phyloP scores from a whole-genome alignment of 2,888 invertebrate genomes.

The Piscicola geometra region DNA sequence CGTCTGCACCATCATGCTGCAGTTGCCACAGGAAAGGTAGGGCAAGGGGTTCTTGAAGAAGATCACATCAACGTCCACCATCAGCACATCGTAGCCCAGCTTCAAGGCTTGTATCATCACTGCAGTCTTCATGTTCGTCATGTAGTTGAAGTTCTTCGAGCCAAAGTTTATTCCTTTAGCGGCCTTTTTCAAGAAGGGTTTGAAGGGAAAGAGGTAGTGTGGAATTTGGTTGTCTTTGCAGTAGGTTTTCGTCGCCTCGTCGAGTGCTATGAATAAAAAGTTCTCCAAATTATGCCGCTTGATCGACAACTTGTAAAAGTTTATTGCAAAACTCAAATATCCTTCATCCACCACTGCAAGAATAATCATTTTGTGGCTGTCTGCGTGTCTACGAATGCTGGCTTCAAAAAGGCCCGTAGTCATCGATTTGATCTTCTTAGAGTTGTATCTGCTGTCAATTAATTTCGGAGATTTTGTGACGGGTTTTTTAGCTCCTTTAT shows the following conservation, averaged over 20 bases:
- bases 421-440: slow-evolving; percentile 4
- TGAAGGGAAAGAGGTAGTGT: slow-evolving; percentile 6
- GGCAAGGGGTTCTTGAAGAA: slow-evolving; percentile 42
- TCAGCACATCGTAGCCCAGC: slow-evolving; percentile 35
- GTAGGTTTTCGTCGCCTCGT: slow-evolving; percentile 8
- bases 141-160: slow-evolving; percentile 34
- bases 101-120: slow-evolving; percentile 39
- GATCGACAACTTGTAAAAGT: slow-evolving; percentile 39
- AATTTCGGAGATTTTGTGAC: slow-evolving; percentile 7
- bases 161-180: slow-evolving; percentile 37
- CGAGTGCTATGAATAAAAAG: slow-evolving; percentile 39
- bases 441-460: neutral
- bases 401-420: neutral
- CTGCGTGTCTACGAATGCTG: neutral
- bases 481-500: neutral
- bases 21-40: slow-evolving; percentile 39
- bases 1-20: slow-evolving; percentile 42
- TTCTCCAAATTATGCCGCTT: slow-evolving; percentile 36
- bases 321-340: slow-evolving; percentile 39
- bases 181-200: slow-evolving; percentile 2
- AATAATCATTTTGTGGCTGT: slow-evolving; percentile 15
- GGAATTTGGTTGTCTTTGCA: slow-evolving; percentile 12
- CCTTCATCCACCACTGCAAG: slow-evolving; percentile 37
- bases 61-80: slow-evolving; percentile 41
- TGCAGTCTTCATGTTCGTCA: slow-evolving; percentile 42